A percentile compares a stretch with the other conserved stretches of the same genome.
phyloP scores from a whole-genome alignment of 2,113 vertebrate species.

The Cynopterus brachyotis region DNA sequence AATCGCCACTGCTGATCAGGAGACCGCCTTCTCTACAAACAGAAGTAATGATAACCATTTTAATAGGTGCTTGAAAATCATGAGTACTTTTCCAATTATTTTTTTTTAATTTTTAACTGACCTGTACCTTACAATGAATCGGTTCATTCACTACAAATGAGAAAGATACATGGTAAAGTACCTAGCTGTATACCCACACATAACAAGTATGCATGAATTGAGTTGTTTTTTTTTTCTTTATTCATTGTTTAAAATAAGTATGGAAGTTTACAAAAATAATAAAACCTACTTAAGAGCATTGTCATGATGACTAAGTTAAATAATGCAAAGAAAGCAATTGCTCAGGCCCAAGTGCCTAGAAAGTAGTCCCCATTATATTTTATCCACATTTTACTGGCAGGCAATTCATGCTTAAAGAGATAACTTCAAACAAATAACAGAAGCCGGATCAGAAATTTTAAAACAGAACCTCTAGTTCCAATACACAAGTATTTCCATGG shows the following conservation, averaged over 20 bases:
- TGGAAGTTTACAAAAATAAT: background rate
- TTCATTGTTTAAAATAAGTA: background rate
- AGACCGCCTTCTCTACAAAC: background rate
- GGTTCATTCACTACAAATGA: background rate
- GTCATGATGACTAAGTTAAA: background rate
- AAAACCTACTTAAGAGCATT: background rate
- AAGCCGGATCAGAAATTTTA: background rate
- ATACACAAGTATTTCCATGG: background rate
- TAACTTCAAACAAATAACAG: background rate
- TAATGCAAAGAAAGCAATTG: accelerated
- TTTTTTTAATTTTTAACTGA: background rate
- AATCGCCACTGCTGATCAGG: background rate
- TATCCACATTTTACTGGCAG: background rate
- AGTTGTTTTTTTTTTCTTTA: background rate
- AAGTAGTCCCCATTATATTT: background rate
- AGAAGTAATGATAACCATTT: background rate
- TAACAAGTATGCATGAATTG: background rate
- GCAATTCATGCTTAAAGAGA: background rate
- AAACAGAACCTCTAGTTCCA: accelerated
- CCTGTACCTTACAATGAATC: background rate
- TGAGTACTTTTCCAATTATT: background rate
- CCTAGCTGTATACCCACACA: accelerated
- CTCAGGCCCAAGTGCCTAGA: accelerated
- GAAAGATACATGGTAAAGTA: background rate
- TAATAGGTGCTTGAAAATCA: background rate